These are phyloP conservation scores for Eidolon dupreanum DNA, from an alignment of 2,797 vertebrate genomes.

Conservation along the genomic window DNA sequence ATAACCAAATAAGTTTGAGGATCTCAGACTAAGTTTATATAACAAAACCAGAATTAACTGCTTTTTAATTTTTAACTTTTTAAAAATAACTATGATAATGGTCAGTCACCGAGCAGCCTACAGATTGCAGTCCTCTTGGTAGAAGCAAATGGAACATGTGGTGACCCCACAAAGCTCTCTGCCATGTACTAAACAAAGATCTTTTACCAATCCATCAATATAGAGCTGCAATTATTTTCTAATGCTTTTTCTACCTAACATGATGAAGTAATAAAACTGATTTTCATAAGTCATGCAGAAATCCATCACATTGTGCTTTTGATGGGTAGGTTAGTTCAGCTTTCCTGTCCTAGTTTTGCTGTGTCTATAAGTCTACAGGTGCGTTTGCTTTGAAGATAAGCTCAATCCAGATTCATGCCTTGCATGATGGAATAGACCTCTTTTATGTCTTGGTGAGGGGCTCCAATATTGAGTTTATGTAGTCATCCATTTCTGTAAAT, in stretches of 20 bases:
- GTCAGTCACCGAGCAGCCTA: not conserved
- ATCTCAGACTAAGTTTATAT: not conserved
- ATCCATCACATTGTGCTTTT: not conserved
- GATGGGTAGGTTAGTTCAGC: not conserved
- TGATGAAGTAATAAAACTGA: not conserved
- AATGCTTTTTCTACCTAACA: not conserved
- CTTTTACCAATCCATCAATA: not conserved
- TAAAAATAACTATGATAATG: not conserved
- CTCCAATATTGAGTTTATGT: not conserved
- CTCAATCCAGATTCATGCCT: not conserved
- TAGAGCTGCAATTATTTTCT: not conserved
- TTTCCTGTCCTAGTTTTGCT: not conserved
- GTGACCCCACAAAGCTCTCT: not conserved
- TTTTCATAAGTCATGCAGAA: not conserved
- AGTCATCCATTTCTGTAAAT: not conserved
- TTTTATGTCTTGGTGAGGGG: not conserved
- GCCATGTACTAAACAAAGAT: not conserved
- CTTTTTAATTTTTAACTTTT: not conserved
- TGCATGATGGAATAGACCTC: not conserved
- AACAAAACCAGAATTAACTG: not conserved
- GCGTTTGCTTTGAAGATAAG: not conserved
- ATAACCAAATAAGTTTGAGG: not conserved
- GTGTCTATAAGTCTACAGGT: accelerated
- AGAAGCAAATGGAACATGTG: not conserved
- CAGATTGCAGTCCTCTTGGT: not conserved